Evolutionary conservation across 2,113 vertebrate genomes (phyloP), one percentile per base, ranked within the genome.

Genomic region (Catharus bicknelli): DNA sequence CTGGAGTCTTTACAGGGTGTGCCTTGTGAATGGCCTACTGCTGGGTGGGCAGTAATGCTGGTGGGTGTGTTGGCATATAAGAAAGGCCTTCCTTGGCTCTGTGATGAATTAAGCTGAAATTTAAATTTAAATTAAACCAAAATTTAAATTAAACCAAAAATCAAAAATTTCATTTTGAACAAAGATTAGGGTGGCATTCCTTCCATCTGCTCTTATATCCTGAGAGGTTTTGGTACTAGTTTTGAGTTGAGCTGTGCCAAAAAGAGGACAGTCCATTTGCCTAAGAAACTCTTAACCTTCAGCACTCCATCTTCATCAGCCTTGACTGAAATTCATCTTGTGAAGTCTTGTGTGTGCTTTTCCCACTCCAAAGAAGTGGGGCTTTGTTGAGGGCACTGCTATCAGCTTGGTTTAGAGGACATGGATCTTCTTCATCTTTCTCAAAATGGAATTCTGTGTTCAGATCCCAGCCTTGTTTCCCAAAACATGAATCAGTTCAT

Each of bases 21-120:
- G 50, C 3, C 3, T 9, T 1, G 4, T 21, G 51, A 50, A 20
- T 3, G 2, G 42, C 26, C 53, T 1, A 0, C 23, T 26, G 63
- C 32, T n/a, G 69, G 17, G 6, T 16, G 43, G 4, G 13, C 62
- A 26, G 25, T 5, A 25, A 6, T 14, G 27, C 54, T 43, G 16
- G 1, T 7, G 42, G 26, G 9, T 23, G 36, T 10, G 1, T 13
- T 2, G 1, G 47, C 9, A 1, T 19, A 10, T 13, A 13, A 51
- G 14, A 47, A 26, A 34, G 36, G 15, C 17, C 16, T 70, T 30
- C 50, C 53, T n/a, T 62, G 45, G 78, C 50, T 69, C 27, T 45
- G 42, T 11, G 7, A 42, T 81, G 36, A 61, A 57, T 42, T 38
- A 51, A n/a, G 13, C 38, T 85, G n/a, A 48, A 84, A 84, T 62